A percentile compares a stretch with the other conserved stretches of the same genome.
These are phyloP conservation scores for Lemur catta DNA, from an alignment of 2,797 vertebrate genomes.

Conservation along the genomic window DNA sequence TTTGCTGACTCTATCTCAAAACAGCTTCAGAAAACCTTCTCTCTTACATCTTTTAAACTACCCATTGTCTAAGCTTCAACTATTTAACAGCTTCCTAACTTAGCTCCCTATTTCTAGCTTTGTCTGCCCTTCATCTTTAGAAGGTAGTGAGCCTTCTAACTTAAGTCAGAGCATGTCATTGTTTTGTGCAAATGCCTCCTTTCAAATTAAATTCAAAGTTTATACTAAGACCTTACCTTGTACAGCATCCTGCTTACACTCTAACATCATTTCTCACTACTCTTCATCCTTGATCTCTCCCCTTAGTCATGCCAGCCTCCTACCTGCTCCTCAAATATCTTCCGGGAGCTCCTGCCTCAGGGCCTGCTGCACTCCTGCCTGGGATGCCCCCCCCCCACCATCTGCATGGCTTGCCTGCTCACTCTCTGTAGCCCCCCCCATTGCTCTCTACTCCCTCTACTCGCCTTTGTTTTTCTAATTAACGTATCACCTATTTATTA, in stretches of 20 bases:
- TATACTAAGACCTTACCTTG: neutral
- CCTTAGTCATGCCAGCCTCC: neutral
- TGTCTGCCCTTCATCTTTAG: neutral
- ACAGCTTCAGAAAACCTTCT: neutral
- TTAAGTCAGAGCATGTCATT: neutral
- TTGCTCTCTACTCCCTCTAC: neutral
- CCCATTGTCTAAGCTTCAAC: neutral
- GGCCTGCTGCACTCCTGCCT: neutral
- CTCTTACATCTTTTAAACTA: neutral
- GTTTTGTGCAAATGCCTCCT: neutral
- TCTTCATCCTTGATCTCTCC: too few species aligned
- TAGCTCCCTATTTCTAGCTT: neutral
- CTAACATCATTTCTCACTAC: neutral
- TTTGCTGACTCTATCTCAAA: neutral
- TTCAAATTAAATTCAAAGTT: neutral
- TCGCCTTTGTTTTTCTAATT: neutral
- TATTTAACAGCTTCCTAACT: neutral
- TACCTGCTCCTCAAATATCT: neutral
- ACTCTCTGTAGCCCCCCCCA: too few species aligned
- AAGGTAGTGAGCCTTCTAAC: neutral
- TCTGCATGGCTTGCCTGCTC: neutral
- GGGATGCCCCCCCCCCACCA: too few species aligned
- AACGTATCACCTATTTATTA: neutral
- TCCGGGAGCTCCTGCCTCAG: neutral
- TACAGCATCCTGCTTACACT: neutral